Conservation (phyloP, 1,140 invertebrate genomes). For the Capitella teleta region DNA sequence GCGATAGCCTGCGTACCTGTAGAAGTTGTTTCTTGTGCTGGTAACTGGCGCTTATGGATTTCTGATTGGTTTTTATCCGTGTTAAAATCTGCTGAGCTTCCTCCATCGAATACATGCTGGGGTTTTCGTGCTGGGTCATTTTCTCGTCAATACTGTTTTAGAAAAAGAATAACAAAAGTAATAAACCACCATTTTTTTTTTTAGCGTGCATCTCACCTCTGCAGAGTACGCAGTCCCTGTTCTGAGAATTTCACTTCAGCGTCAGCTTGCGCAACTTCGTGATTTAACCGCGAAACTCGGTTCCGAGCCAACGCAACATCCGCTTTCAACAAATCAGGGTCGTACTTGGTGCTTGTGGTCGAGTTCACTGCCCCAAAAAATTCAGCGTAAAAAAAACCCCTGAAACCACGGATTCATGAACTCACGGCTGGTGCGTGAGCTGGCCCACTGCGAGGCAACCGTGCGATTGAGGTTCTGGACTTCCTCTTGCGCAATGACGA, state of each 20-base stretch:
- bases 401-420: slow-evolving; percentile 7
- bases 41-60: slow-evolving; percentile 75
- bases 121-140: slow-evolving; percentile 65
- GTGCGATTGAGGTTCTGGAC: slow-evolving; percentile 86
- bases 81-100: slow-evolving; percentile 89
- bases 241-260: slow-evolving; percentile 85
- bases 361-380: slow-evolving; percentile 63
- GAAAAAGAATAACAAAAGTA: not conserved
- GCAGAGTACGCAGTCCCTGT: slow-evolving; percentile 79
- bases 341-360: slow-evolving; percentile 82
- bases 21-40: slow-evolving; percentile 87
- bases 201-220: slow-evolving; percentile 58
- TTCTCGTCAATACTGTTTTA: slow-evolving; percentile 61
- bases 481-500: slow-evolving; percentile 86
- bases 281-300: slow-evolving; percentile 73
- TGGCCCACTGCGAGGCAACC: slow-evolving; percentile 52
- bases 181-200: too few species aligned
- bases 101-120: slow-evolving; percentile 54
- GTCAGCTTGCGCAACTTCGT: slow-evolving; percentile 80
- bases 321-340: slow-evolving; percentile 82
- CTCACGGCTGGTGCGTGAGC: slow-evolving; percentile 39
- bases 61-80: slow-evolving; percentile 83
- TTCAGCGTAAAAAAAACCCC: not conserved
- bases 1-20: slow-evolving; percentile 46
- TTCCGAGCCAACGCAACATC: slow-evolving; percentile 80